Evolutionary conservation across 2,113 vertebrate species (phyloP), one percentile per base, ranked within the genome.

Genomic region (Cervus canadensis): DNA sequence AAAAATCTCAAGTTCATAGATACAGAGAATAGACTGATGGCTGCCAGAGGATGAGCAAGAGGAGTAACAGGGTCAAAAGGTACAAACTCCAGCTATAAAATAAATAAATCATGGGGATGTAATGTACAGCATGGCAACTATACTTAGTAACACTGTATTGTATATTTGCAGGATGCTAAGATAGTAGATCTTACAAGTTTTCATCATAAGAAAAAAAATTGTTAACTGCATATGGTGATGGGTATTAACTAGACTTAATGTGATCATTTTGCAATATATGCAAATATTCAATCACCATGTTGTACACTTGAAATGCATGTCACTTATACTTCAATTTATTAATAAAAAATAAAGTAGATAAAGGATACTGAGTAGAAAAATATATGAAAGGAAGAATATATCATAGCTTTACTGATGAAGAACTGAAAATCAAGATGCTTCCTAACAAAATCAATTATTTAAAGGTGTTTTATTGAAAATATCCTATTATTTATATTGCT

Each of bases 391-490:
- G 54, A 88, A 94, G 62, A 86, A 15, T 48, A 4, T 74, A 50
- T 57, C 12, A 33, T 81, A 94, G 26, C 25, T 85, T 50, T 50
- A 64, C 30, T 57, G 26, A 90, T 81, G 94, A 91, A 94, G 60
- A 97, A 71, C 48, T 89, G 28, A 93, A 96, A 96, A 85, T 60
- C n/a, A 96, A 95, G 30, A 92, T 52, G 28, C 25, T 89, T 74
- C 19, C 43, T 6, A 95, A 81, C 57, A 83, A 94, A 94, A 79
- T 50, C 8, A 71, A 81, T 67, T 91, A 91, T 36, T 94, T 91
- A 86, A 50, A 96, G 40, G 76, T 62, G 1, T 45, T 76, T 54
- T 93, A 40, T 48, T 71, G 60, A 54, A 33, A 78, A 28, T 33
- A 71, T 36, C 62, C 15, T 88, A 17, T 48, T 50, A 95, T 40